Conservation (phyloP, 2,113 vertebrate genomes). For the Calypte anna region DNA sequence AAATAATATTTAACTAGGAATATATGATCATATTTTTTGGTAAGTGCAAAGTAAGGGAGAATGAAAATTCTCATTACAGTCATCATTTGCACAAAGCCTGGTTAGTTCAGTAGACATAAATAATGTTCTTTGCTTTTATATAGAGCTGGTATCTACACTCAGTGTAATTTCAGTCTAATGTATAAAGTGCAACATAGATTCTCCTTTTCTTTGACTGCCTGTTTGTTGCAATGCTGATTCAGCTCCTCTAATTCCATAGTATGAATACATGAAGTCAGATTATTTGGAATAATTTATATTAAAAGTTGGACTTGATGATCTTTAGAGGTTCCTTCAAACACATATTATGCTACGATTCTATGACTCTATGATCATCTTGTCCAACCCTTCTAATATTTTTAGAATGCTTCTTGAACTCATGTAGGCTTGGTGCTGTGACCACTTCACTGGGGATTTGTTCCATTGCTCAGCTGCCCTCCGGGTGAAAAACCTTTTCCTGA, state of each 20-base stretch:
- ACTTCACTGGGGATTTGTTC: no score
- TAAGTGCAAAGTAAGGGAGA: background rate
- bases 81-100: background rate
- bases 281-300: background rate
- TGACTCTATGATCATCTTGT: no score
- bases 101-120: background rate
- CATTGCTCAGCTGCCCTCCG: no score
- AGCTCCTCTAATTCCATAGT: background rate
- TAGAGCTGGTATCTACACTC: background rate
- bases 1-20: background rate
- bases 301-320: background rate
- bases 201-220: slow-evolving; percentile 24
- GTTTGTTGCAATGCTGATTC: slow-evolving; percentile 34
- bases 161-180: slow-evolving; percentile 14
- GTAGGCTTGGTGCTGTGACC: no score
- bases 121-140: background rate
- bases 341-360: no score
- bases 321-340: no score
- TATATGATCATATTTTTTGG: background rate
- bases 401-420: no score
- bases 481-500: no score
- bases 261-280: background rate
- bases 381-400: no score
- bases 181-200: background rate
- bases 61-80: background rate